Conservation (phyloP, 2,888 invertebrate genomes). For the Thysanoteuthis rhombus region DNA sequence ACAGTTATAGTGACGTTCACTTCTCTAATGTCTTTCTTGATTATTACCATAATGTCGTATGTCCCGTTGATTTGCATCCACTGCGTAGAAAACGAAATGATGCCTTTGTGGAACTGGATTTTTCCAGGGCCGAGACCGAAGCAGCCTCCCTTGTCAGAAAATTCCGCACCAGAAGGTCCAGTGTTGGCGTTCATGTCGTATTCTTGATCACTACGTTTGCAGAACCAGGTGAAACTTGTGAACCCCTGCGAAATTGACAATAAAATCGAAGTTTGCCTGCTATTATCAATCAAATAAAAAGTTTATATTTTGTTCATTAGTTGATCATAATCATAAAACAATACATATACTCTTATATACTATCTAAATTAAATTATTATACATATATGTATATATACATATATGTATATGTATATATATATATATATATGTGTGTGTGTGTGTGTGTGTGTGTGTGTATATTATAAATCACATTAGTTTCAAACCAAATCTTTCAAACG, state of each 20-base stretch:
- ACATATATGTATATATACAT: too few species aligned
- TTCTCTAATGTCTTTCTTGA: slow-evolving; percentile 42
- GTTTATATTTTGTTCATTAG: too few species aligned
- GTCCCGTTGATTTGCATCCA: slow-evolving; percentile 46
- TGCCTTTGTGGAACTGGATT: slow-evolving; percentile 35
- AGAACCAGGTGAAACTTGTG: slow-evolving; percentile 36
- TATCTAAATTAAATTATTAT: too few species aligned
- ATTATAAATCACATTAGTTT: too few species aligned
- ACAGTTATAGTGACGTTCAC: slow-evolving; percentile 38
- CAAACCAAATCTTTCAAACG: too few species aligned
- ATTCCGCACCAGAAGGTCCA: neutral
- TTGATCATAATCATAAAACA: too few species aligned
- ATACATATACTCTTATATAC: too few species aligned
- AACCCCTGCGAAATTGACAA: slow-evolving; percentile 34
- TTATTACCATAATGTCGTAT: slow-evolving; percentile 45
- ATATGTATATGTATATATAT: too few species aligned
- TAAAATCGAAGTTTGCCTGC: neutral
- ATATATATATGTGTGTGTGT: too few species aligned
- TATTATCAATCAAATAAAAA: too few species aligned
- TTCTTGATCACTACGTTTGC: slow-evolving; percentile 32
- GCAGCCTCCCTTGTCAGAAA: slow-evolving; percentile 44
- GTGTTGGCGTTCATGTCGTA: neutral
- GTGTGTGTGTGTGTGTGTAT: too few species aligned
- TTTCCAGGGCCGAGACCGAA: slow-evolving; percentile 44
- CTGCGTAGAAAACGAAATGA: slow-evolving; percentile 44